A percentile compares a stretch with the other conserved stretches of the same genome.
phyloP scores from a whole-genome alignment of 2,113 vertebrate species.

The Onychostruthus taczanowskii region DNA sequence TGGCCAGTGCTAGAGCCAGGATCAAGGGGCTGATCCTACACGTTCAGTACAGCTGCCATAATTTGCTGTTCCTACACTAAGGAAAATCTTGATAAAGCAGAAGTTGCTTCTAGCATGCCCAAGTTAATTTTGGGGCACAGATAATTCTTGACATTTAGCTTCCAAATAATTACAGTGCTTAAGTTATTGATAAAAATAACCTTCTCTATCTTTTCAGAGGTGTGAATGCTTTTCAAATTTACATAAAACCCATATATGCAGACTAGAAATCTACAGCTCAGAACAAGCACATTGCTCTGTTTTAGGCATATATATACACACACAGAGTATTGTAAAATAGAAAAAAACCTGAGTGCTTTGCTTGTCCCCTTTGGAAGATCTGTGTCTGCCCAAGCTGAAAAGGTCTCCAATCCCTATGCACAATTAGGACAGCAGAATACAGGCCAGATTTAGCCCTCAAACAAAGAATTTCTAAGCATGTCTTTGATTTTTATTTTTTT shows the following conservation, averaged over 20 bases:
- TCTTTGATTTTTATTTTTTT: neutral
- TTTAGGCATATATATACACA: neutral
- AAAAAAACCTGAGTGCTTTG: neutral
- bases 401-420: constrained; percentile 1
- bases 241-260: neutral
- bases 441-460: constrained; percentile 39
- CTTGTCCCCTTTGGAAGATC: neutral
- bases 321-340: neutral
- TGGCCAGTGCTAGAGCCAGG: neutral
- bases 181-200: constrained; percentile 44
- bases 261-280: neutral
- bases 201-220: neutral
- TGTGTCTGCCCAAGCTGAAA: constrained; percentile 33
- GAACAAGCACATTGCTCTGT: neutral
- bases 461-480: constrained; percentile 14
- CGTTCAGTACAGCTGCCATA: neutral
- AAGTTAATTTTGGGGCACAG: constrained; percentile 31
- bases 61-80: neutral
- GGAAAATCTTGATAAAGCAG: neutral
- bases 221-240: constrained; percentile 3
- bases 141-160: constrained; percentile 55
- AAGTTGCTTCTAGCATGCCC: constrained; percentile 32
- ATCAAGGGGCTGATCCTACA: neutral
- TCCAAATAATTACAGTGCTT: constrained; percentile 25
- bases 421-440: constrained; percentile 34